Conservation (phyloP, 2,113 vertebrate species). For the Todiramphus saurophagus region DNA sequence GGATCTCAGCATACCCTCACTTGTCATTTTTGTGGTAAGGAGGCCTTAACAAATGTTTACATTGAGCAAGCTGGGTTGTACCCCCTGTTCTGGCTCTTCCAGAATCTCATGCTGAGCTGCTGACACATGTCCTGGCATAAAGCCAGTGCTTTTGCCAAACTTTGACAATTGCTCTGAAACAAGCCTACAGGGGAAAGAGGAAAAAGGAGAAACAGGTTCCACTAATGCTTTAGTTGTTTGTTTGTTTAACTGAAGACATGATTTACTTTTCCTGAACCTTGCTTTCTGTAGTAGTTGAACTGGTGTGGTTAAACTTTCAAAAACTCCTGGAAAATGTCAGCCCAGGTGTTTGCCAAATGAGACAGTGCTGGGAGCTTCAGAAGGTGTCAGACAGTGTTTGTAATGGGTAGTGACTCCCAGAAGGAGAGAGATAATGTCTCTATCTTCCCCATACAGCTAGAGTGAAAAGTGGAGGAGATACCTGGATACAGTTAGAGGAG, state of each 20-base stretch:
- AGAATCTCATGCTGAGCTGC: neutral
- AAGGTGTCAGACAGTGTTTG: neutral
- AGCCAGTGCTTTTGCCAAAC: neutral
- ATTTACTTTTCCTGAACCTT: constrained; percentile 4
- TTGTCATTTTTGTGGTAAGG: neutral
- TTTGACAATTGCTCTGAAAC: neutral
- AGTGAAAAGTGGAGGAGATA: neutral
- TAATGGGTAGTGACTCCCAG: neutral
- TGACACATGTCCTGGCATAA: neutral
- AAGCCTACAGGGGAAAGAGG: neutral
- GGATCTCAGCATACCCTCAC: neutral
- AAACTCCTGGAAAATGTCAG: neutral
- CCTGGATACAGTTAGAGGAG: neutral
- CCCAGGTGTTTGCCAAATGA: neutral
- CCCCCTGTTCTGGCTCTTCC: neutral
- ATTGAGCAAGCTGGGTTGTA: neutral
- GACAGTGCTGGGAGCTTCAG: neutral
- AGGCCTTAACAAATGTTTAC: neutral
- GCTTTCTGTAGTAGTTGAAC: neutral
- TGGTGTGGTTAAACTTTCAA: neutral
- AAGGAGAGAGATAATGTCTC: neutral
- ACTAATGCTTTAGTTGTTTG: neutral
- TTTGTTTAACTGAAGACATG: neutral
- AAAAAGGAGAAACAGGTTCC: neutral
- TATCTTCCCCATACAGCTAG: neutral